Evolutionary conservation across 1,140 invertebrate species (phyloP), one percentile per base, ranked within the genome.

Genomic region (Anastrepha obliqua): DNA sequence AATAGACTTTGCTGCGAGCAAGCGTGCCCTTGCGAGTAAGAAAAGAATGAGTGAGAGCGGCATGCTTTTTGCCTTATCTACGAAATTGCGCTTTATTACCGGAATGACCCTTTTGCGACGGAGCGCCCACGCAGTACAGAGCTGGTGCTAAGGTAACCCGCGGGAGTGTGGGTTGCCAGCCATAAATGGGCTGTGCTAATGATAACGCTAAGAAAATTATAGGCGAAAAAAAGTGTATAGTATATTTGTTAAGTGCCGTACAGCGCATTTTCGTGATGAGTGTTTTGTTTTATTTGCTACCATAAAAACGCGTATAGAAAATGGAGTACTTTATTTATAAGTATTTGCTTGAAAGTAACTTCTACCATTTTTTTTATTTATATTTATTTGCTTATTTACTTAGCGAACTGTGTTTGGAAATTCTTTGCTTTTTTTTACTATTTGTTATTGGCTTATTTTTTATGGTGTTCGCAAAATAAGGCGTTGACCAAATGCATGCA

Each of bases 71-170:
- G 81, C 81, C 81, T 85, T 85, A 85, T 85, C 81, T 59, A 55
- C n/a, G 20, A 85, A 85, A 58, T 85, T 85, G 17, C n/a, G 51
- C 81, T 85, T 85, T 85, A 85, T 85, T 58, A 85, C 81, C 58
- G 81, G 58, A 85, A 85, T 85, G 81, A 85, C 81, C 81, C 81
- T 85, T 85, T 85, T 74, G 67, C 67, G 9, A 44, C 17, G 17
- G 7, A 42, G 64, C 11, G 39, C 0, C 2, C 17, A 5, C 11
- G 62, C 62, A 64, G 62, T 20, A 11, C 29, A 13, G 1, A 5
- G 65, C 29, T 67, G 20, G 11, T 67, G 8, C 29, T 15, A 67
- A 20, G 6, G 29, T 29, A 20, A 1, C 39, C 20, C 9, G 65
- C 4, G 17, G 42, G 13, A 67, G 29, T 42, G 64, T 42, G 64